Evolutionary conservation across 2,113 vertebrate species (phyloP), one percentile per base, ranked within the genome.

Genomic region (Lutjanus erythropterus): DNA sequence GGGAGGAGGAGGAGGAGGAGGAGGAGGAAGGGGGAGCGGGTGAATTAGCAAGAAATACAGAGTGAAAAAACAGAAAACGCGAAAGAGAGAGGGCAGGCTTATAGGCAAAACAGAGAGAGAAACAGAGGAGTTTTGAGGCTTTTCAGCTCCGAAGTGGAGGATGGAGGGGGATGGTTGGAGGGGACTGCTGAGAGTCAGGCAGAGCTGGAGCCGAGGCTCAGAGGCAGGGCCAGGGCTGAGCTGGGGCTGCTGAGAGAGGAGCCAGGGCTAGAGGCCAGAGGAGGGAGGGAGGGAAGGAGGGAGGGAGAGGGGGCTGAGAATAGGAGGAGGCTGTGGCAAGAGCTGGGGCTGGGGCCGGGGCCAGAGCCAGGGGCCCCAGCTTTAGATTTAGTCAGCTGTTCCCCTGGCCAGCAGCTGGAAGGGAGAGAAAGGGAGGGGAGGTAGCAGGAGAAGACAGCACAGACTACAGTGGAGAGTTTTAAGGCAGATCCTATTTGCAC

Each of bases 361-460:
- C 83, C 89, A 88, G 70, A 90, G 89, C 86, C 91, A 88, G 80
- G 87, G 90, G 84, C 89, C 92, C 79, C 77, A 86, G 87, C 90
- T 93, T 93, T 88, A 89, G 85, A 92, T 92, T 91, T 92, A 92
- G 93, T 94, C 92, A 94, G 93, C 93, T 94, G 93, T 93, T 94
- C 88, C 88, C 77, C 86, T 94, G 93, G 89, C 92, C 86, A 88
- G 83, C 92, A 92, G 91, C 91, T 92, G 91, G 91, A 93, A 85
- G 81, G 58, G 80, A 88, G 81, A 75, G 78, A 74, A 39, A 65
- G 74, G 62, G 83, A 71, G 71, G 74, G 78, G 65, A 69, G 71
- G 80, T 9, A 86, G 83, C 64, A 66, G 58, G 64, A 62, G 78
- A 71, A 75, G 78, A 80, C 55, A 35, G 84, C 10, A 25, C 47